phyloP scores from a whole-genome alignment of 2,888 invertebrate genomes.

The Nebria salina region DNA sequence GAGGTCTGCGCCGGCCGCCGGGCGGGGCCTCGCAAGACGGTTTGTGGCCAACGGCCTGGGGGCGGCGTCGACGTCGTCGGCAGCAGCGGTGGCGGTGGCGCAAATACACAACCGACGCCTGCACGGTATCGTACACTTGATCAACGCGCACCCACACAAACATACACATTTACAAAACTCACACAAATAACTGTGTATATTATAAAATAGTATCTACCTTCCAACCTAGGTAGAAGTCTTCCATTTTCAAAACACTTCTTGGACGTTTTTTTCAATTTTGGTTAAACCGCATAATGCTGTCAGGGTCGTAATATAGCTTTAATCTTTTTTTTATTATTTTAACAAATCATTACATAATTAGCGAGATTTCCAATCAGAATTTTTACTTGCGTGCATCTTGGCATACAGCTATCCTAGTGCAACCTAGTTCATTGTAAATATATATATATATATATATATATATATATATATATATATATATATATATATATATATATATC shows the following conservation, averaged over 20 bases:
- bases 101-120: conserved; percentile 30
- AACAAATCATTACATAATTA: no score
- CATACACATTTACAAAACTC: neutral
- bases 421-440: no score
- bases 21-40: conserved; percentile 60
- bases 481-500: no score
- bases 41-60: conserved; percentile 32
- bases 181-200: neutral
- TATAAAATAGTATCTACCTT: no score
- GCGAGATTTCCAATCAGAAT: no score
- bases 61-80: conserved; percentile 34
- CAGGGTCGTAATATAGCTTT: no score
- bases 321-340: no score
- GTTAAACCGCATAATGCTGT: neutral
- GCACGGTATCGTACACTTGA: conserved; percentile 9
- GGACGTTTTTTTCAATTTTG: neutral
- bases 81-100: conserved; percentile 22
- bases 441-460: no score
- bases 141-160: conserved; percentile 11
- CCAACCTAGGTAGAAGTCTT: neutral
- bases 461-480: no score
- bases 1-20: conserved; percentile 51
- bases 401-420: no score
- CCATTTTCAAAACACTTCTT: neutral
- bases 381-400: no score